These are phyloP conservation scores for Cryptomyrus ogoouensis DNA, from an alignment of 2,113 vertebrate genomes.

Conservation along the genomic window DNA sequence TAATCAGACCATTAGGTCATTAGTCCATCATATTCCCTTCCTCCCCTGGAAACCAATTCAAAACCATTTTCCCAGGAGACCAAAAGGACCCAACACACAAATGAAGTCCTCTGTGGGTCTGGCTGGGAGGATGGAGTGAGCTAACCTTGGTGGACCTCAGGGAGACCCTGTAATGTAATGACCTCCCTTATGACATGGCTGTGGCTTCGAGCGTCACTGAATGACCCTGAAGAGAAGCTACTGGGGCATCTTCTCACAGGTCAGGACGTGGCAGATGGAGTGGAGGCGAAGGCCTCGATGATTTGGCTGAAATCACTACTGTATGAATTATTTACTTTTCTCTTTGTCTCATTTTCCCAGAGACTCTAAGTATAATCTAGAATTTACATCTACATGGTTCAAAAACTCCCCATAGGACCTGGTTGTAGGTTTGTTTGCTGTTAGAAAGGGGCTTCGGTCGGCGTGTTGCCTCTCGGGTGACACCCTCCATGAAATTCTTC, in stretches of 20 bases:
- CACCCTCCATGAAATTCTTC: neutral
- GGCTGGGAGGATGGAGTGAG: neutral
- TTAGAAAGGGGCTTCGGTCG: neutral
- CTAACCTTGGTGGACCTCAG: neutral
- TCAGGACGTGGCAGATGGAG: neutral
- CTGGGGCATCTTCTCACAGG: neutral
- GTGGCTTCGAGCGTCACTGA: neutral
- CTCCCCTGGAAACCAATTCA: conserved; percentile 11
- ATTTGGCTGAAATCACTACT: neutral
- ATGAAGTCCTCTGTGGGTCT: conserved; percentile 1
- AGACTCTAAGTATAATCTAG: neutral
- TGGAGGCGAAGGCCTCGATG: neutral
- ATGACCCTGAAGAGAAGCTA: neutral
- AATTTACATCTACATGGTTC: neutral
- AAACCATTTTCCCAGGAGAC: neutral
- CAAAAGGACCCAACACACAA: neutral
- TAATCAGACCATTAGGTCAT: conserved; percentile 16
- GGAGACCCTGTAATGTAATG: conserved; percentile 2
- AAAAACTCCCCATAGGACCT: neutral
- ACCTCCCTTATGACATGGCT: neutral
- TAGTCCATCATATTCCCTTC: neutral
- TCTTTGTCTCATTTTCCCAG: neutral
- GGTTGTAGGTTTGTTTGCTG: neutral
- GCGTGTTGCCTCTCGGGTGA: too few relatives aligned
- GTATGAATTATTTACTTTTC: neutral